Evolutionary conservation across 2,888 invertebrate species (phyloP), one percentile per base, ranked within the genome.

Genomic region (Willowsia nigromaculata): DNA sequence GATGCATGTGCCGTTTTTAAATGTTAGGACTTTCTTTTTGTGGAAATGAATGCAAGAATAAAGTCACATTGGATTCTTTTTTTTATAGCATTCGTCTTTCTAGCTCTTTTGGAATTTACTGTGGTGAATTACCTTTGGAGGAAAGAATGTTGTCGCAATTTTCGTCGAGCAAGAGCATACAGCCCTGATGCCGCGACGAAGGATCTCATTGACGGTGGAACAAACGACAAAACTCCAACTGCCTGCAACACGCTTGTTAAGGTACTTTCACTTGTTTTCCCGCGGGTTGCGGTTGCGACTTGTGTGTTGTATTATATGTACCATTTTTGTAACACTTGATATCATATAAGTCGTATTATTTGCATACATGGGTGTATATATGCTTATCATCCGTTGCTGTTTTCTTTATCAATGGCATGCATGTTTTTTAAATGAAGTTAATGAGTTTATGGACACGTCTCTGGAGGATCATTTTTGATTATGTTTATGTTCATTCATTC

Each of bases 91-190:
- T 94, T 94, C 92, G 94, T 94, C 13, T 94, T 94, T 92, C 93
- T 94, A 87, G 94, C 94, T 7, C 93, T 94, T 11, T 93, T 94
- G 78, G 94, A 94, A 91, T 94, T 94, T 92, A 94, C 94, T 7
- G 93, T 94, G 68, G 94, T 94, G 68, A 94, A 94, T 92, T 94
- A 94, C 92, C 93, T 94, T 92, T 94, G 94, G 94, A 92, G 94
- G 68, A 94, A 94, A 92, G 91, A 91, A 81, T 91, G 91, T 68
- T 90, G 91, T 68, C 88, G 90, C 13, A 91, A 91, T 37, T 92
- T 91, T 47, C 91, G 89, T 4, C 90, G 88, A 11, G 91, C 88
- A 13, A 89, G 85, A 82, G 78, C 87, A 15, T 88, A 85, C 37
- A 87, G 81, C 30, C 81, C 86, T 30, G 88, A 74, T 47, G 81